A percentile compares a stretch with the other conserved stretches of the same genome.
Evolutionary conservation across 2,797 vertebrate species (phyloP).

Genomic region (Chloroceryle amazona): DNA sequence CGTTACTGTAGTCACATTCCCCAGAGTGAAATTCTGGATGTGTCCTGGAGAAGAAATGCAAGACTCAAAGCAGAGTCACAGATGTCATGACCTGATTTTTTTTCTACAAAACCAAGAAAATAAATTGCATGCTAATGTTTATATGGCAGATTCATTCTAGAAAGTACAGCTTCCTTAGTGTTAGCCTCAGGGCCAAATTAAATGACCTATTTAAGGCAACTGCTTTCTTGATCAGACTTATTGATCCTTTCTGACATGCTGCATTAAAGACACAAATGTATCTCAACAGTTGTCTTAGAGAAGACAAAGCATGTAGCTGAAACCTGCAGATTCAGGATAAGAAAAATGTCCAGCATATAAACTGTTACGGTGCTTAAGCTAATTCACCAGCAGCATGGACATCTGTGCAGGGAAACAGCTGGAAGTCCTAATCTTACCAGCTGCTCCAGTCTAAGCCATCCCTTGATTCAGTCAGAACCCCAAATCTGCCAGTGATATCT

Average conservation of each 20-base stretch:
- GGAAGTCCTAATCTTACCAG: neutral
- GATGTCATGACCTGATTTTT: neutral
- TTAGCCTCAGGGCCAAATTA: neutral
- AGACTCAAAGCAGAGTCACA: neutral
- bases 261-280: neutral
- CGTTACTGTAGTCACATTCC: neutral
- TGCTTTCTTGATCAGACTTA: neutral
- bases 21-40: neutral
- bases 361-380: neutral
- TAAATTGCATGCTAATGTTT: neutral
- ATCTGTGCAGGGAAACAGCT: neutral
- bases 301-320: neutral
- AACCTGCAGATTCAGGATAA: neutral
- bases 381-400: neutral
- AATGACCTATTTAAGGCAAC: neutral
- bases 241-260: neutral
- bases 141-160: neutral
- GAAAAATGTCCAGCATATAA: neutral
- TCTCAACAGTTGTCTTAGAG: neutral
- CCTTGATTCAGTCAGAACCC: fast-evolving
- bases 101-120: neutral
- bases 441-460: neutral
- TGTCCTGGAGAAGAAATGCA: neutral
- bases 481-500: neutral
- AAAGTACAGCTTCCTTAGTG: neutral